Evolutionary conservation across 2,113 vertebrate species (phyloP), one percentile per base, ranked within the genome.

Genomic region (Engraulis encrasicolus): DNA sequence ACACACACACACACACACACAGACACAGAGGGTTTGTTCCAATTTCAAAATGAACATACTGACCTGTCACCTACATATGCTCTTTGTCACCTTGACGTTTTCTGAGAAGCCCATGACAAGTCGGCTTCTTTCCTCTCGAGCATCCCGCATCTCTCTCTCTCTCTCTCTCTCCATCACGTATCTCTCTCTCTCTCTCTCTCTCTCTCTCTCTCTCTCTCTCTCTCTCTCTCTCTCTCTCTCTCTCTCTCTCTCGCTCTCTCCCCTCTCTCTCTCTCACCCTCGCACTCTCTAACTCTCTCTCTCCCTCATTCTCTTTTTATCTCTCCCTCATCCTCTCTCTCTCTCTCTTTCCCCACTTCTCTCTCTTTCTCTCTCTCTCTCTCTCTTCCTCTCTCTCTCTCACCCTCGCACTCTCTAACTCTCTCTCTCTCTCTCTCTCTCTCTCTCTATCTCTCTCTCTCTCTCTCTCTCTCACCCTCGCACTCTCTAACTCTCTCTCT

Each of bases 1-100:
- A 81, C 37, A 52, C 27, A 38, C 38, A 61, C n/a, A 11, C 34
- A 50, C 79, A 50, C 27, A 50, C 49, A 80, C 49, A 34, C 17
- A 80, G 27, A 40, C 82, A 83, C 37, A 31, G 37, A 58, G 40
- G 40, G 4, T 45, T 45, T n/a, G n/a, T n/a, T n/a, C n/a, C n/a
- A 45, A 5, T 45, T 45, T 45, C 40, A 45, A 45, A 45, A 45
- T 45, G 40, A 9, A 45, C 9, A 45, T 45, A 45, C 40, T 5
- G 40, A 5, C 40, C 3, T 45, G 40, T 45, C 40, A 45, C 40
- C 40, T 45, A 45, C 40, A 45, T 45, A 3, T 45, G 9, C 4
- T 45, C 40, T 45, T 45, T 45, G 40, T 45, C 40, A 45, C 40
- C 40, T 45, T 45, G 3, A n/a, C 40, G 4, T 45, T 45, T 45